Evolutionary conservation across 2,888 invertebrate species (phyloP), one percentile per base, ranked within the genome.

Genomic region (Myopa testacea): DNA sequence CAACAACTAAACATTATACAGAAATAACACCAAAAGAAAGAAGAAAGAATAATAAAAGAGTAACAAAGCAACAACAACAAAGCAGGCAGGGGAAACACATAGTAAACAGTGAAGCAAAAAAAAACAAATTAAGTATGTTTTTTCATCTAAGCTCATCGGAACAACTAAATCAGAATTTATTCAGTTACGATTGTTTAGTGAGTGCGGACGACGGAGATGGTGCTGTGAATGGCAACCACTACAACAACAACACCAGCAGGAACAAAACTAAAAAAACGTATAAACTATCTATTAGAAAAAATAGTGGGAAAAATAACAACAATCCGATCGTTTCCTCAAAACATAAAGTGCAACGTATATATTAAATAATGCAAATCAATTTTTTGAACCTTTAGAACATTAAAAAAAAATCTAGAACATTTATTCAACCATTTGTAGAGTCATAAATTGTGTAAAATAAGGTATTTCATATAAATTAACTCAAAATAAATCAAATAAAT

Each of bases 131-230:
- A 63, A 75, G 70, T 78, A 81, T 78, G 67, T 75, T 75, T 78
- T 79, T 78, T 81, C 77, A 81, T 79, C 83, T 84, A 83, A 85
- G 84, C 82, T 83, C 85, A 81, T 80, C 77, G 76, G 78, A 78
- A 76, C 76, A 86, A 85, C 86, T 85, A 85, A 86, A 84, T 87
- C 86, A 87, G 87, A 87, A 86, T 87, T 87, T 87, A 87, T 87
- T 87, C 87, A 86, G 87, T 87, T 86, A 84, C 85, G 87, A 85
- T 88, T 86, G 87, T 87, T 86, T 84, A 86, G 85, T 86, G 87
- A 86, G 85, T 86, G 84, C 86, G 87, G 87, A 85, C 86, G 85
- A 85, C 55, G 55, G n/a, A n/a, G 55, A 65, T 65, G 65, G 10
- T 65, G 65, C 65, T 65, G 65, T 26, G 38, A 10, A 65, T 6